Evolutionary conservation across 2,888 invertebrate genomes (phyloP).

Genomic region (Odontomyia ornata): DNA sequence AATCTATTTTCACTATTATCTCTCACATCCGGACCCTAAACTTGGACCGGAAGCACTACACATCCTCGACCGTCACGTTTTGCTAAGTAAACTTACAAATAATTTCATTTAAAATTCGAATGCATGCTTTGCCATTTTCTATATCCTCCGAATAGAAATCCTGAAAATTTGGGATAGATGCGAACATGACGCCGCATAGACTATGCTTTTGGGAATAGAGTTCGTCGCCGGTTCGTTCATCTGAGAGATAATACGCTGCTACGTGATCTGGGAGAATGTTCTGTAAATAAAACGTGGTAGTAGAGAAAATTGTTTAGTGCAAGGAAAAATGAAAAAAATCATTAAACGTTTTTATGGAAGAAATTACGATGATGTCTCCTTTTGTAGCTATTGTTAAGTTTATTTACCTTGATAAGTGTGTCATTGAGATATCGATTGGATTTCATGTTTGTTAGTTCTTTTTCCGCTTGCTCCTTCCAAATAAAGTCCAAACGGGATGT

Average conservation of each 20-base stretch:
- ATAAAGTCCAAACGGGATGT: conserved; percentile 95
- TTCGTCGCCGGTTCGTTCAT: conserved; percentile 71
- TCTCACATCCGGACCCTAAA: neutral
- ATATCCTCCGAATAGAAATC: conserved; percentile 98
- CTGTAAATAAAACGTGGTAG: conserved; percentile 62
- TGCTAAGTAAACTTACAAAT: conserved; percentile 72
- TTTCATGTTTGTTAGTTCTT: conserved; percentile 92
- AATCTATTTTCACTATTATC: neutral
- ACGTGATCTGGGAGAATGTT: conserved; percentile 98
- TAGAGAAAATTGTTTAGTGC: no score
- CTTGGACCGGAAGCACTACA: neutral
- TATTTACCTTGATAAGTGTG: conserved; percentile 62
- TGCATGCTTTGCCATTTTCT: conserved; percentile 97
- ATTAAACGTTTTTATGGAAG: no score
- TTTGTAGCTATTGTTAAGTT: neutral
- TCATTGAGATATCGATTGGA: conserved; percentile 85
- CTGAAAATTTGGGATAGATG: conserved; percentile 96
- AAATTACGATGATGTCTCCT: neutral
- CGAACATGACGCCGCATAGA: conserved; percentile 94
- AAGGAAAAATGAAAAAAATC: no score
- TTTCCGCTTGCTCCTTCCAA: conserved; percentile 96
- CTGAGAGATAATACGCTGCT: conserved; percentile 89
- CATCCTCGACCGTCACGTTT: neutral
- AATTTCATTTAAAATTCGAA: conserved; percentile 96
- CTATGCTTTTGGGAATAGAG: conserved; percentile 63